Conservation (phyloP, 2,113 vertebrate genomes). For the Mohoua ochrocephala region DNA sequence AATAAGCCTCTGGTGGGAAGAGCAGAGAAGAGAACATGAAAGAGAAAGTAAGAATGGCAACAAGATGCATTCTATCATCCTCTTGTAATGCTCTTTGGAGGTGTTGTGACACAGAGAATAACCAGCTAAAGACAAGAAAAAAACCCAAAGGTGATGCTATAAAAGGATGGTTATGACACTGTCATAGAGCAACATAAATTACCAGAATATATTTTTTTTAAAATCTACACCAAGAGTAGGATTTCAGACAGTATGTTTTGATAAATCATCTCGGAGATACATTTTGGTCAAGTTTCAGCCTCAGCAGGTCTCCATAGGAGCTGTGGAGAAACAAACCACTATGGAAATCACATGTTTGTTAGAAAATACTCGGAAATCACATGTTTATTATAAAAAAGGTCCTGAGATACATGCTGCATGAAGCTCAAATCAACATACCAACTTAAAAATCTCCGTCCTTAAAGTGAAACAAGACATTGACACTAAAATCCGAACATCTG, state of each 20-base stretch:
- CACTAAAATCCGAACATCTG: not conserved
- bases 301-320: not conserved
- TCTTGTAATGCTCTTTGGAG: not conserved
- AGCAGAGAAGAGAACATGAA: no score
- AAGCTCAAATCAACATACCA: not conserved
- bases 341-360: not conserved
- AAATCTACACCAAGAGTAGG: not conserved
- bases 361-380: not conserved
- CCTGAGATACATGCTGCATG: not conserved
- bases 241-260: not conserved
- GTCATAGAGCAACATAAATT: not conserved
- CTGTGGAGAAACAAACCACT: not conserved
- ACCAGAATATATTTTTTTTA: not conserved
- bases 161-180: not conserved
- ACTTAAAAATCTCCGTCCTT: not conserved
- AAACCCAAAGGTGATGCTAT: not conserved
- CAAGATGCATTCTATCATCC: accelerated
- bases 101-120: not conserved
- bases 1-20: no score
- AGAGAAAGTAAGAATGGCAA: not conserved
- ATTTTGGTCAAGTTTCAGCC: not conserved
- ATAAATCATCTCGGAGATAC: not conserved
- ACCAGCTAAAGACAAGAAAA: not conserved
- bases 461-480: not conserved
- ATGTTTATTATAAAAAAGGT: not conserved